Conservation (phyloP, 2,113 vertebrate genomes). For the Poecile atricapillus region DNA sequence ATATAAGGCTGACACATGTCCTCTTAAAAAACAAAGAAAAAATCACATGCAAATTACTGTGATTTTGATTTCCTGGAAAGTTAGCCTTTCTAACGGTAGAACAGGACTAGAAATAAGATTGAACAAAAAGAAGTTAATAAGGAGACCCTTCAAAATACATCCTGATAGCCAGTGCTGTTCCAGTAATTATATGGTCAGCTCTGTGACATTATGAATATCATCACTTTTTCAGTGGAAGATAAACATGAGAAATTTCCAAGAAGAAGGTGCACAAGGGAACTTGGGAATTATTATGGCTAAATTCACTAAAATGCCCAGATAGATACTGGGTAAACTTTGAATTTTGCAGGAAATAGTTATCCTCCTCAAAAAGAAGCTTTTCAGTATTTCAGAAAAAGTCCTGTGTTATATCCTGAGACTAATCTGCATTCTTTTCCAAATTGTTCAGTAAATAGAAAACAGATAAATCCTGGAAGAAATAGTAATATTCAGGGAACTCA, state of each 20-base stretch:
- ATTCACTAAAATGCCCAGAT: neutral
- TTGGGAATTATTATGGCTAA: neutral
- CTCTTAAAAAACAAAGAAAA: neutral
- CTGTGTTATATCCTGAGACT: neutral
- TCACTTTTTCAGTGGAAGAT: neutral
- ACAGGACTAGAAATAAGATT: neutral
- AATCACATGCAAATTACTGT: neutral
- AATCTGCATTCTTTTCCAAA: neutral
- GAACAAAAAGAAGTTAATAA: neutral
- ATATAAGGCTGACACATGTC: neutral
- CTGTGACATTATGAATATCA: neutral
- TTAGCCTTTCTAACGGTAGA: neutral
- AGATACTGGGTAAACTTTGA: neutral
- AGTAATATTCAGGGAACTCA: neutral
- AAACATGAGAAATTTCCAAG: neutral
- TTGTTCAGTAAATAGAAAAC: neutral
- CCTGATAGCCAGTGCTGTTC: neutral
- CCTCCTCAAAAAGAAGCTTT: neutral
- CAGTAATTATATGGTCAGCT: neutral
- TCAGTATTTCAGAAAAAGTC: neutral
- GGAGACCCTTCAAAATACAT: neutral
- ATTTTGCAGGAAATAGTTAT: neutral
- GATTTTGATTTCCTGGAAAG: neutral
- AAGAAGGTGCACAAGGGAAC: neutral
- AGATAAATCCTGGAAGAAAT: neutral